A percentile compares a stretch with the other conserved stretches of the same genome.
Evolutionary conservation across 1,140 invertebrate genomes (phyloP).

Genomic region (Plutomurus gul): DNA sequence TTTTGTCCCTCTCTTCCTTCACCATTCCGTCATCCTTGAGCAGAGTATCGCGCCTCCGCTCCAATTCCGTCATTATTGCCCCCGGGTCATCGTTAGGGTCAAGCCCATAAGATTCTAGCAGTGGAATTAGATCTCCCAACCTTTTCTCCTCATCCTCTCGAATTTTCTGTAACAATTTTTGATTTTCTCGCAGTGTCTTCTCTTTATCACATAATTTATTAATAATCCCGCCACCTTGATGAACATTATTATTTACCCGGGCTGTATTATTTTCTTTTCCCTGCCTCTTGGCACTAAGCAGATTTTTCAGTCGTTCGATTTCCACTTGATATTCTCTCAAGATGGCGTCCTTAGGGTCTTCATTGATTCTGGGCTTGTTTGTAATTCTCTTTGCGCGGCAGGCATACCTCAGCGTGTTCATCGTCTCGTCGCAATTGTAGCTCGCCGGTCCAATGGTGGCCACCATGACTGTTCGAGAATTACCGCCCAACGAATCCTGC

Average conservation of each 20-base stretch:
- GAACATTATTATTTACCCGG: not conserved
- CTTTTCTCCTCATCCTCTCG: slow-evolving; percentile 52
- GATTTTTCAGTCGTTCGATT: slow-evolving; percentile 68
- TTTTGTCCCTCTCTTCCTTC: slow-evolving; percentile 56
- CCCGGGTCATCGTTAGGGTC: slow-evolving; percentile 25
- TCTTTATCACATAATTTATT: not conserved
- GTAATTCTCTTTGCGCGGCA: slow-evolving; percentile 93
- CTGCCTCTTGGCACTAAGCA: not conserved
- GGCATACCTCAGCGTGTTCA: slow-evolving; percentile 89
- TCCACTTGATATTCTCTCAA: slow-evolving; percentile 85
- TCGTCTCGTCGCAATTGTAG: slow-evolving; percentile 93
- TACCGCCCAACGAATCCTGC: slow-evolving; percentile 92
- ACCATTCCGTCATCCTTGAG: slow-evolving; percentile 60
- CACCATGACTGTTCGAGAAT: slow-evolving; percentile 96
- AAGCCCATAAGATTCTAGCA: slow-evolving; percentile 38
- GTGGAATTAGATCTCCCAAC: slow-evolving; percentile 47
- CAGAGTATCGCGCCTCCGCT: slow-evolving; percentile 62
- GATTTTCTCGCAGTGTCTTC: not conserved
- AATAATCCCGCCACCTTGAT: not conserved
- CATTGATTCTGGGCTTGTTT: slow-evolving; percentile 93
- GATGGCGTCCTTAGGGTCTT: slow-evolving; percentile 91
- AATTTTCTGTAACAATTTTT: slow-evolving; percentile 15
- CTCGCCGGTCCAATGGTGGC: slow-evolving; percentile 92
- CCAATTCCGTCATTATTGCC: slow-evolving; percentile 55
- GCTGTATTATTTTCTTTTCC: not conserved